These are phyloP conservation scores for Rotaria macrura DNA, from an alignment of 2,888 invertebrate genomes.

Conservation along the genomic window DNA sequence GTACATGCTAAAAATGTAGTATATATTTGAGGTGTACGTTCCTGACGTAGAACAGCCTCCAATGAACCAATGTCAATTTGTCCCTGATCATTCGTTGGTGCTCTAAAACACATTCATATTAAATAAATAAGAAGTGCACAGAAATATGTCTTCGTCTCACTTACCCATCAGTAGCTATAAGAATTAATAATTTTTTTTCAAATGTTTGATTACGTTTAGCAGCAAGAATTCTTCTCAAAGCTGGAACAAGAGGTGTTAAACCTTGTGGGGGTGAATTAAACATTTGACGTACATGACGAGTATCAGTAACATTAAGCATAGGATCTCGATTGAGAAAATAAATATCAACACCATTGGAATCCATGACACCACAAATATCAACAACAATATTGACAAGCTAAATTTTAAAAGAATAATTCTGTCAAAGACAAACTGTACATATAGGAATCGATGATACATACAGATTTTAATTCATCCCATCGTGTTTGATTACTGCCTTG, in stretches of 20 bases:
- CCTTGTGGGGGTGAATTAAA: slow-evolving; percentile 25
- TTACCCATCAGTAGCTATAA: slow-evolving; percentile 29
- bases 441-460: not conserved
- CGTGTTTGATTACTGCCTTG: slow-evolving; percentile 25
- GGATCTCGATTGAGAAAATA: slow-evolving; percentile 30
- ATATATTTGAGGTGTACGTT: slow-evolving; percentile 9
- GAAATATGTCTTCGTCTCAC: no score
- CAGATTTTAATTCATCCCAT: slow-evolving; percentile 30
- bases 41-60: slow-evolving; percentile 19
- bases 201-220: not conserved
- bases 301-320: not conserved
- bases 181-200: slow-evolving; percentile 29
- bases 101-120: no score
- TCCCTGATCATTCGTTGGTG: slow-evolving; percentile 32
- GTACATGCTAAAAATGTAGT: slow-evolving; percentile 30
- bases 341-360: slow-evolving; percentile 29
- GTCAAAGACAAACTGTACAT: no score
- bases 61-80: slow-evolving; percentile 22
- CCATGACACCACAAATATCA: slow-evolving; percentile 26
- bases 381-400: slow-evolving; percentile 25
- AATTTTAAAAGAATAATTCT: not conserved
- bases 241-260: slow-evolving; percentile 26
- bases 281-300: not conserved
- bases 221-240: slow-evolving; percentile 3
- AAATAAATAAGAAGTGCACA: not conserved